Evolutionary conservation across 2,113 vertebrate genomes (phyloP).

Genomic region (Trachemys scripta): DNA sequence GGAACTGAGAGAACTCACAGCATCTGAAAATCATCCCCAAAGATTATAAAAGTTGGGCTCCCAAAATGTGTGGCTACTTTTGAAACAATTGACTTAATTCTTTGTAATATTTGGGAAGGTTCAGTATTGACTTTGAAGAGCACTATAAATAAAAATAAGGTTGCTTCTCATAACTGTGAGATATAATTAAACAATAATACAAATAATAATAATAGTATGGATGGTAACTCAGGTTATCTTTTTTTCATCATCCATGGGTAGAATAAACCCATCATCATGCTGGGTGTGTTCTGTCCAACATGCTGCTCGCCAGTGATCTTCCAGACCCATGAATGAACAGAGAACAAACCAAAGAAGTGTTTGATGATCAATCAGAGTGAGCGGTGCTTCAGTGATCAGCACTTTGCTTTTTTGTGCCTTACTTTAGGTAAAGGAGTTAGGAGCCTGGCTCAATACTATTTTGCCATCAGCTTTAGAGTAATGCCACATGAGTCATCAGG

Average conservation of each 20-base stretch:
- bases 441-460: neutral
- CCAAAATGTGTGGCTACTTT: neutral
- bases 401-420: neutral
- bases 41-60: neutral
- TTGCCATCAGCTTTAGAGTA: neutral
- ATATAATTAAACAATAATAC: neutral
- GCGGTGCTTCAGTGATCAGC: rapidly evolving
- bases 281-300: neutral
- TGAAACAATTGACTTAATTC: neutral
- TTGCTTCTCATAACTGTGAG: neutral
- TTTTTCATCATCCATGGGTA: neutral
- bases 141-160: neutral
- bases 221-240: no score
- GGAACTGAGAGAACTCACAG: neutral
- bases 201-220: neutral
- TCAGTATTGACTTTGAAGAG: neutral
- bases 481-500: neutral
- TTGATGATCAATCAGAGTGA: neutral
- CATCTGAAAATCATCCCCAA: neutral
- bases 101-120: neutral
- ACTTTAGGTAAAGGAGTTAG: neutral
- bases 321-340: neutral
- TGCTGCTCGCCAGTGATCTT: neutral
- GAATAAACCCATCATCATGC: neutral
- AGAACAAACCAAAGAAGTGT: neutral